Conservation (phyloP, 2,113 vertebrate genomes). For the Falco punctatus region DNA sequence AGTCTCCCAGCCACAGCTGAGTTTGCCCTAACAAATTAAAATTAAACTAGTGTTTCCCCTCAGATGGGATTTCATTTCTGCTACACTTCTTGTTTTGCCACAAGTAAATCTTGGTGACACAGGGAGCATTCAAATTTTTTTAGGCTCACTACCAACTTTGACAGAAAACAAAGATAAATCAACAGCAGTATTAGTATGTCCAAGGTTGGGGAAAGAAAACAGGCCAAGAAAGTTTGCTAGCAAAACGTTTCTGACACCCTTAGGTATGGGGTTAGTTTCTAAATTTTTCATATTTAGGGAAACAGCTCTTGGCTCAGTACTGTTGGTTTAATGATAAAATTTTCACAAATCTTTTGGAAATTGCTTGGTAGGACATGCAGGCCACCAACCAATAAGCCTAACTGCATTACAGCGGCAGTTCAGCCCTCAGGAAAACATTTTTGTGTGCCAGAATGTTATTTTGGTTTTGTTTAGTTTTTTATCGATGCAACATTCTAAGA, state of each 20-base stretch:
- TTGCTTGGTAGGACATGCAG: neutral
- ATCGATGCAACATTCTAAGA: neutral
- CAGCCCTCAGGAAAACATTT: neutral
- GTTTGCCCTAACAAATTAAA: conserved; percentile 61
- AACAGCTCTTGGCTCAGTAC: neutral
- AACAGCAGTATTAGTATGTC: neutral
- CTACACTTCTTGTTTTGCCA: conserved; percentile 49
- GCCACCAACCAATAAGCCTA: neutral
- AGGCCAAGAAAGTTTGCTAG: neutral
- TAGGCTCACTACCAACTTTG: conserved; percentile 51
- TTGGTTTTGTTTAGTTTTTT: neutral
- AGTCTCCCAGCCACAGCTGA: conserved; percentile 27
- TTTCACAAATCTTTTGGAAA: neutral
- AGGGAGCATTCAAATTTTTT: neutral
- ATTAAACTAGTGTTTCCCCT: conserved; percentile 44
- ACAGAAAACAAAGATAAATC: conserved; percentile 63
- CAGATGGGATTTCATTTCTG: conserved; percentile 60
- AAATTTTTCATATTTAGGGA: neutral
- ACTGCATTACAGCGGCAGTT: neutral
- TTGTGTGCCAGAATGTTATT: neutral
- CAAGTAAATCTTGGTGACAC: conserved; percentile 33
- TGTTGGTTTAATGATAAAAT: neutral
- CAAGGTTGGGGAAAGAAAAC: neutral
- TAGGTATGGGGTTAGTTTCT: neutral
- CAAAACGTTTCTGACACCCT: neutral